Evolutionary conservation across 2,113 vertebrate species (phyloP).

Genomic region (Scartelaos histophorus): DNA sequence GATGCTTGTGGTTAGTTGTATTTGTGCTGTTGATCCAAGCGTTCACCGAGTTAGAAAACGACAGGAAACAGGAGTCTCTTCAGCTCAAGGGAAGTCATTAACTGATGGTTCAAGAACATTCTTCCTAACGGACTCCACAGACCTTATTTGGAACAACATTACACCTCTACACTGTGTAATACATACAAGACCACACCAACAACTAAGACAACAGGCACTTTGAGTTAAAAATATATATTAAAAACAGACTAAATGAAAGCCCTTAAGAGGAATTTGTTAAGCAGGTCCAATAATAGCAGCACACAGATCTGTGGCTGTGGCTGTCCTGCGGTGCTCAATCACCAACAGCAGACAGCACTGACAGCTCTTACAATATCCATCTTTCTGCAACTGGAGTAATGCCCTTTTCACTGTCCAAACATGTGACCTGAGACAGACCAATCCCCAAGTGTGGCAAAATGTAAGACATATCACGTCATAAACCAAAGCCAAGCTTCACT

Average conservation of each 20-base stretch:
- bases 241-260: background rate
- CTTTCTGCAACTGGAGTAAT: slow-evolving; percentile 51
- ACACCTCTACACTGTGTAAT: slow-evolving; percentile 6
- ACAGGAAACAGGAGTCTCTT: background rate
- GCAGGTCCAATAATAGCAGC: slow-evolving; percentile 18
- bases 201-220: background rate
- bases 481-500: too few relatives aligned
- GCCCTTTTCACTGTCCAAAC: slow-evolving; percentile 47
- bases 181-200: background rate
- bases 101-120: slow-evolving; percentile 19
- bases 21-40: background rate
- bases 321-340: slow-evolving; percentile 13
- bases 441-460: slow-evolving; percentile 29
- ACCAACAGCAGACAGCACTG: slow-evolving; percentile 14
- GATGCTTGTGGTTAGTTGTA: slow-evolving; percentile 13
- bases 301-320: slow-evolving; percentile 3
- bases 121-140: slow-evolving; percentile 18
- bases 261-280: background rate
- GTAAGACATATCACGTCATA: background rate
- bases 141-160: slow-evolving; percentile 35
- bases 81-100: slow-evolving; percentile 65
- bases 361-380: slow-evolving; percentile 58
- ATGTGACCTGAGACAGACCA: slow-evolving; percentile 24
- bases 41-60: slow-evolving; percentile 8
- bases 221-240: background rate